phyloP scores from a whole-genome alignment of 1,140 invertebrate genomes.

The Drosophila cardini region DNA sequence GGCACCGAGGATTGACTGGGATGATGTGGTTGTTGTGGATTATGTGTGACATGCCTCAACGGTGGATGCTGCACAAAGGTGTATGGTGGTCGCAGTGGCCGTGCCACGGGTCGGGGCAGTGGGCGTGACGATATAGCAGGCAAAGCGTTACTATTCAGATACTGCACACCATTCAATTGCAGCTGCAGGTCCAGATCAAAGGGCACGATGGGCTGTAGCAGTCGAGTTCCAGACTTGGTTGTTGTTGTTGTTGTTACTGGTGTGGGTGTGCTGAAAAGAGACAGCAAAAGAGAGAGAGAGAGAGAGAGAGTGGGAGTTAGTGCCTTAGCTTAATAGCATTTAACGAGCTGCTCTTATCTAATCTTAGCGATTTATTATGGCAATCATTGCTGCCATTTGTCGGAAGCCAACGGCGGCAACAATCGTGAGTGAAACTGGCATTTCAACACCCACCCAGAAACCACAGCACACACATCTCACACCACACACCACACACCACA shows the following conservation, averaged over 20 bases:
- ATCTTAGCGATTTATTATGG: constrained; percentile 50
- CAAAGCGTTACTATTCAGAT: constrained; percentile 52
- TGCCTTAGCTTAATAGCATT: constrained; percentile 17
- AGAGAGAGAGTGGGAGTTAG: not conserved
- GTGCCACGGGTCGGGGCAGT: constrained; percentile 18
- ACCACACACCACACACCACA: not conserved
- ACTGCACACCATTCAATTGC: constrained; percentile 56
- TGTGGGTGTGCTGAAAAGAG: constrained; percentile 43
- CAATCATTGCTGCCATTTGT: constrained; percentile 64
- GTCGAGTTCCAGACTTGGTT: constrained; percentile 29
- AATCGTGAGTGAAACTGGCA: constrained; percentile 64
- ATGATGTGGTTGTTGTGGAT: not conserved
- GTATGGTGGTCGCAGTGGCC: constrained; percentile 38
- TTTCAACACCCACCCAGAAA: constrained; percentile 58
- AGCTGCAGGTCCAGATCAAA: constrained; percentile 64
- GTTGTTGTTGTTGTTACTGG: constrained; percentile 41
- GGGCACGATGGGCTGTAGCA: constrained; percentile 68
- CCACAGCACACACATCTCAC: not conserved
- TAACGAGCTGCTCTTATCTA: constrained; percentile 54
- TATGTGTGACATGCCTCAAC: constrained; percentile 2
- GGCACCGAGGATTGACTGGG: constrained; percentile 13
- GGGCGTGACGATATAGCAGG: constrained; percentile 32
- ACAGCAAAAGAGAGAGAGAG: not conserved
- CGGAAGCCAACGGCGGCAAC: constrained; percentile 68
- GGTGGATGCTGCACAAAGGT: constrained; percentile 16